Conservation (phyloP, 2,113 vertebrate species). For the Rynchops niger region DNA sequence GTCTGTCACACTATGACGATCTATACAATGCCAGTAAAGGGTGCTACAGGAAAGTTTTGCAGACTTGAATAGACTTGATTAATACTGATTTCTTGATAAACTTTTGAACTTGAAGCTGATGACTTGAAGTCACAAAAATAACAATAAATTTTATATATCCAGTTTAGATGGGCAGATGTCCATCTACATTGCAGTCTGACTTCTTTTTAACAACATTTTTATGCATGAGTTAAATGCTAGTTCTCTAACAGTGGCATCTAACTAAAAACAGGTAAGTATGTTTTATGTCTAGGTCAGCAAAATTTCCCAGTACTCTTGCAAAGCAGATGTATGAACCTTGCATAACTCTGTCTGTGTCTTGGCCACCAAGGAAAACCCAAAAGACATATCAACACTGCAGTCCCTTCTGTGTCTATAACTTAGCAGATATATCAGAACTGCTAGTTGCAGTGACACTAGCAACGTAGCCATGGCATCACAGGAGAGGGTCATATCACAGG, state of each 20-base stretch:
- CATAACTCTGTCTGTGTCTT: not conserved
- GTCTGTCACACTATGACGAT: not conserved
- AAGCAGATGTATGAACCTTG: not conserved
- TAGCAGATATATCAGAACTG: not conserved
- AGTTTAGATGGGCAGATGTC: not conserved
- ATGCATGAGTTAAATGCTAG: not conserved
- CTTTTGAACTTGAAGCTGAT: not conserved
- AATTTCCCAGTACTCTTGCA: not conserved
- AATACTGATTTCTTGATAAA: not conserved
- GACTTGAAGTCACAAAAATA: not conserved
- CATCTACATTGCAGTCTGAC: not conserved
- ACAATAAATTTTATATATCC: not conserved
- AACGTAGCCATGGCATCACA: not conserved
- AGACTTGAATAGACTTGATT: not conserved
- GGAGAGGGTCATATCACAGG: not conserved
- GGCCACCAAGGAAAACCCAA: not conserved
- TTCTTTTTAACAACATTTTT: not conserved
- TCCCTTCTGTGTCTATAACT: not conserved
- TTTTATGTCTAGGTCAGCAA: not conserved
- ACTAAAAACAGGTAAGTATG: not conserved
- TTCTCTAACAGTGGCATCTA: not conserved
- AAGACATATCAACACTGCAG: rapidly evolving
- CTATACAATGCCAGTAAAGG: not conserved
- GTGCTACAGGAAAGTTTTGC: not conserved
- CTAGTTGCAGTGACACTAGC: rapidly evolving